A percentile compares a stretch with the other conserved stretches of the same genome.
Evolutionary conservation across 2,113 vertebrate genomes (phyloP).

Genomic region (Polypterus senegalus): DNA sequence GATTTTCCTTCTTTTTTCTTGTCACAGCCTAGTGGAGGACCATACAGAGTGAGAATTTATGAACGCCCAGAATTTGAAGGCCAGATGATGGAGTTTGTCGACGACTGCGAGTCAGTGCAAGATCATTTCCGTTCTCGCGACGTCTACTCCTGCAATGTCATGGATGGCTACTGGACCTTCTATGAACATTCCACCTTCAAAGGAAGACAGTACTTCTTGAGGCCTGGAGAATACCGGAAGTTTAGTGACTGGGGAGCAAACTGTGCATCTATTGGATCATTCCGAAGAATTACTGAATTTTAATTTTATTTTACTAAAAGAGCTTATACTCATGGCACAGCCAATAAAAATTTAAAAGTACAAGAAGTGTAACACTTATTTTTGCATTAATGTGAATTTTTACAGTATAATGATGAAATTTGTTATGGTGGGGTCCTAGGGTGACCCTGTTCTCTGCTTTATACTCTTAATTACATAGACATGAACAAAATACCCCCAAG

Average conservation of each 20-base stretch:
- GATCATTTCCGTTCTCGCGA: slow-evolving; percentile 23
- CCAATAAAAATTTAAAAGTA: no score
- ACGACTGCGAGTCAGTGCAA: slow-evolving; percentile 49
- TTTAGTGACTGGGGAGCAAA: slow-evolving; percentile 6
- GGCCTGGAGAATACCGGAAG: slow-evolving; percentile 4
- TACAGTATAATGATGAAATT: no score
- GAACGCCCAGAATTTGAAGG: slow-evolving; percentile 19
- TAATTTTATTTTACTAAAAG: no score
- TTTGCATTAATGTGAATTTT: no score
- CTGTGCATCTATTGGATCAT: slow-evolving; percentile 3
- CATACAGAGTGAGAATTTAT: slow-evolving; percentile 19
- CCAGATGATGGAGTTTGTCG: slow-evolving; percentile 21
- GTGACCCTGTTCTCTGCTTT: no score
- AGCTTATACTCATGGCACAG: no score
- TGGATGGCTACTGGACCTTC: slow-evolving; percentile 25
- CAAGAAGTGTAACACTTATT: no score
- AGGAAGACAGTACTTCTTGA: slow-evolving; percentile 10
- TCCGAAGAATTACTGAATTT: not conserved
- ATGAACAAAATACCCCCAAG: no score
- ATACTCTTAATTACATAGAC: no score
- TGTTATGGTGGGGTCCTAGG: no score
- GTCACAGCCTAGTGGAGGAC: not conserved
- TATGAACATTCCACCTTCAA: slow-evolving; percentile 20
- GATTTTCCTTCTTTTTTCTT: not conserved
- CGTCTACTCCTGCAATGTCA: slow-evolving; percentile 25